Evolutionary conservation across 92 coral and sea anemone genomes (phyloP), one percentile per base, ranked within the genome.

Genomic region (Porites lobata): DNA sequence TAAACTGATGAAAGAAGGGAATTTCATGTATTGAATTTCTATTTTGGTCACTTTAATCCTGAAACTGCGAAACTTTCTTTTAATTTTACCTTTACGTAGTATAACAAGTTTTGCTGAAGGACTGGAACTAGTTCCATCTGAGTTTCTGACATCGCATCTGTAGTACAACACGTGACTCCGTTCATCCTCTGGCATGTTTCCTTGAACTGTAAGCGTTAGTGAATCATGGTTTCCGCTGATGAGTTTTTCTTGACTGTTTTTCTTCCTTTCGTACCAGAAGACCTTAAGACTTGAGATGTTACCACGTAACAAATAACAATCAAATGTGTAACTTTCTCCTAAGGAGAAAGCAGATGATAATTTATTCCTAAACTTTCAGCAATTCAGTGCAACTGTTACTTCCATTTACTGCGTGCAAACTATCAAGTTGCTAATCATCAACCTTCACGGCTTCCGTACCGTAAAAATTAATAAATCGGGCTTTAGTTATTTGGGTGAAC

Each of bases 51-150:
- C 47, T 4, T 38, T 38, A 38, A 38, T 38, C 47, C 47, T 38
- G 6, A 1, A 17, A 9, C 62, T 6, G 11, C 68, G 24, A 19
- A 15, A 17, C 9, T 53, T 61, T 47, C 67, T 15, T 14, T 11
- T 4, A 17, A 9, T 65, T 38, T 38, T 81, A 76, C 93, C 93
- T 90, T 66, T 65, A 0, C 83, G 26, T 13, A 71, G 43, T 17
- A 90, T 38, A 8, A 53, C 57, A 2, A 90, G 83, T 17, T 72
- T 72, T 9, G 85, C 93, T 7, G 54, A 67, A 38, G 68, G 74
- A 72, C 93, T 90, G 57, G 76, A 61, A 17, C 90, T 82, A 13
- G 79, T 63, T 1, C 93, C 90, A 65, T 73, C 87, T 12, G 87
- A 11, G 64, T 90, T 90, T 54, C 61, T 73, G 24, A 79, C 93